Evolutionary conservation across 1,140 invertebrate species (phyloP).

Genomic region (Ips nitidus): DNA sequence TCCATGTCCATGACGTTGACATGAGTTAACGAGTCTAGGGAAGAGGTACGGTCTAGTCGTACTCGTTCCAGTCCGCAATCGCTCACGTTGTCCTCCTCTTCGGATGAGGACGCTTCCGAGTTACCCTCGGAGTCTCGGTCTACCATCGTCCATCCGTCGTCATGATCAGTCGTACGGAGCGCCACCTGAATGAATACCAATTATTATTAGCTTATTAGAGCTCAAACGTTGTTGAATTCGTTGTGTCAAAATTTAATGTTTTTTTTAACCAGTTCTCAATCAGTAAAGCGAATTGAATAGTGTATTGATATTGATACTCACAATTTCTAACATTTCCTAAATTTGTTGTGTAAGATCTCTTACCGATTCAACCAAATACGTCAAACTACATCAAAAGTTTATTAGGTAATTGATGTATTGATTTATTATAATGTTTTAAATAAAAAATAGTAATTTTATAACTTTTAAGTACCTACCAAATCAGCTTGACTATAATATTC

Average conservation of each 20-base stretch:
- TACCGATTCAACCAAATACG: too few relatives aligned
- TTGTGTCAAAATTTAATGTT: background rate
- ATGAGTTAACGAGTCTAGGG: constrained; percentile 47
- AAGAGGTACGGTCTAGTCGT: constrained; percentile 43
- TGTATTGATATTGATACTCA: too few relatives aligned
- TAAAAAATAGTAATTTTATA: too few relatives aligned
- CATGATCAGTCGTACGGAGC: constrained; percentile 44
- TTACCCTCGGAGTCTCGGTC: constrained; percentile 52
- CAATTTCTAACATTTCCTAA: too few relatives aligned
- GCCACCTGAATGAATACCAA: constrained; percentile 37
- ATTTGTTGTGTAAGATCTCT: too few relatives aligned
- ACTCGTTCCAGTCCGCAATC: constrained; percentile 29
- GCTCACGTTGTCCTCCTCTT: constrained; percentile 28
- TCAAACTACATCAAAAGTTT: too few relatives aligned
- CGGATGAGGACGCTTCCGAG: constrained; percentile 46
- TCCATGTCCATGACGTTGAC: constrained; percentile 60
- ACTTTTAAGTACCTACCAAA: too few relatives aligned
- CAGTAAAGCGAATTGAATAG: background rate
- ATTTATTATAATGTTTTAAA: too few relatives aligned
- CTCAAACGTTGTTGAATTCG: background rate
- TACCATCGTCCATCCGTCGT: constrained; percentile 61
- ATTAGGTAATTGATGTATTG: too few relatives aligned
- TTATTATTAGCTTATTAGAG: background rate
- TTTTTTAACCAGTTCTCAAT: background rate
- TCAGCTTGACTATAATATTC: too few relatives aligned